These are phyloP conservation scores for Archilochus colubris DNA, from an alignment of 2,113 vertebrate genomes.

Conservation along the genomic window DNA sequence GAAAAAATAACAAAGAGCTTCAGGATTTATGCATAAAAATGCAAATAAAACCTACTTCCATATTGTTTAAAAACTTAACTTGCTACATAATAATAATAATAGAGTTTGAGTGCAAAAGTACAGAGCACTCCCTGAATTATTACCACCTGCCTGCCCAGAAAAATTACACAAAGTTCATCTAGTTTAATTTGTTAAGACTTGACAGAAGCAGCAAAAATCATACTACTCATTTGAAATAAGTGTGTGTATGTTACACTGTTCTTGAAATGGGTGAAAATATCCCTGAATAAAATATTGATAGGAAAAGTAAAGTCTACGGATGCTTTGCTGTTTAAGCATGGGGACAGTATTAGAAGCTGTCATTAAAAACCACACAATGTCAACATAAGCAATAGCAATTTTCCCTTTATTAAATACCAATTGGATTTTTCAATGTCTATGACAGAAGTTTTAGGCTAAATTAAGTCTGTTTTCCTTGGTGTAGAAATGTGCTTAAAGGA, in stretches of 20 bases:
- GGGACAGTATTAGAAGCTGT: not conserved
- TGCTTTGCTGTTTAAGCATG: not conserved
- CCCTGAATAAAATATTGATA: not conserved
- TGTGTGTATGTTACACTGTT: not conserved
- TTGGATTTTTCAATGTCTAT: not conserved
- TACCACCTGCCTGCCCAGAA: not conserved
- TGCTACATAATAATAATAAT: not conserved
- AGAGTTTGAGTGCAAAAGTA: not conserved
- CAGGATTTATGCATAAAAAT: not conserved
- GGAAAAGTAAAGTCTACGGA: not conserved
- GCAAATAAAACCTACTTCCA: not conserved
- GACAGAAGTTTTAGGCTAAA: not conserved
- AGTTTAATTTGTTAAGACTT: not conserved
- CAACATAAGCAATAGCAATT: not conserved
- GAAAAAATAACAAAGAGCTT: constrained; percentile 9
- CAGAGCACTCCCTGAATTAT: not conserved
- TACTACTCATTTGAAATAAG: not conserved
- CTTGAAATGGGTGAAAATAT: not conserved
- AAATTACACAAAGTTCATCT: not conserved
- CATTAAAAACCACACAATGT: not conserved
- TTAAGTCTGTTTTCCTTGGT: not conserved
- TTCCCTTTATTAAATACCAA: not conserved
- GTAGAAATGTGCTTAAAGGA: not conserved
- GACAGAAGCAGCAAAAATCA: not conserved
- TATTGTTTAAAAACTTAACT: not conserved